A percentile compares a stretch with the other conserved stretches of the same genome.
phyloP scores from a whole-genome alignment of 2,113 vertebrate genomes.

The Thamnaconus septentrionalis region DNA sequence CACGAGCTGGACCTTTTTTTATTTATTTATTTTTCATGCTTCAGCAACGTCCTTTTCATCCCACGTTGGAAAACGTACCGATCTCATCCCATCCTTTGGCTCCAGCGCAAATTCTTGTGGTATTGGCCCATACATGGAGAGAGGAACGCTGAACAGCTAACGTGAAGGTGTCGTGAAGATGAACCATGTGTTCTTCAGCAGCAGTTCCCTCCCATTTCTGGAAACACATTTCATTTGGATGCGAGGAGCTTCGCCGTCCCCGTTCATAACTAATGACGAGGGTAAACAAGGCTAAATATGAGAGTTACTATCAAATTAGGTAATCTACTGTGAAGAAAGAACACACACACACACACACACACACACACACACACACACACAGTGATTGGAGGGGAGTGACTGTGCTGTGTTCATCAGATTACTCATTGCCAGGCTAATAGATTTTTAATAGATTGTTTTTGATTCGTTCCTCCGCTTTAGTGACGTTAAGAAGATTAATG shows the following conservation, averaged over 20 bases:
- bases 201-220: slow-evolving; percentile 23
- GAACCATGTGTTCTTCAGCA: not conserved
- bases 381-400: slow-evolving; percentile 25
- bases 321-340: slow-evolving; percentile 64
- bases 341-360: slow-evolving; percentile 17
- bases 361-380: slow-evolving; percentile 26
- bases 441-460: slow-evolving; percentile 71
- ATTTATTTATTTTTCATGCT: too few species aligned
- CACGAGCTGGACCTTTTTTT: not conserved
- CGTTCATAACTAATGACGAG: slow-evolving; percentile 43
- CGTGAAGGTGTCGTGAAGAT: not conserved
- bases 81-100: too few species aligned
- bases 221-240: slow-evolving; percentile 16
- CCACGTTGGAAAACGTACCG: too few species aligned
- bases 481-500: slow-evolving; percentile 59
- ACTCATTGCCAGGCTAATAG: slow-evolving; percentile 65
- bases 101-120: too few species aligned
- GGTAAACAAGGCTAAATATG: slow-evolving; percentile 58
- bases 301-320: slow-evolving; percentile 57
- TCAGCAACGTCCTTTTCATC: too few species aligned
- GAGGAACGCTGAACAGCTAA: too few species aligned
- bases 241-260: slow-evolving; percentile 43
- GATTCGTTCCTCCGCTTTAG: slow-evolving; percentile 66
- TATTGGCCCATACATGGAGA: too few species aligned
- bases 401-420: slow-evolving; percentile 70